phyloP scores from a whole-genome alignment of 2,113 vertebrate species.

The Chiloscyllium plagiosum region DNA sequence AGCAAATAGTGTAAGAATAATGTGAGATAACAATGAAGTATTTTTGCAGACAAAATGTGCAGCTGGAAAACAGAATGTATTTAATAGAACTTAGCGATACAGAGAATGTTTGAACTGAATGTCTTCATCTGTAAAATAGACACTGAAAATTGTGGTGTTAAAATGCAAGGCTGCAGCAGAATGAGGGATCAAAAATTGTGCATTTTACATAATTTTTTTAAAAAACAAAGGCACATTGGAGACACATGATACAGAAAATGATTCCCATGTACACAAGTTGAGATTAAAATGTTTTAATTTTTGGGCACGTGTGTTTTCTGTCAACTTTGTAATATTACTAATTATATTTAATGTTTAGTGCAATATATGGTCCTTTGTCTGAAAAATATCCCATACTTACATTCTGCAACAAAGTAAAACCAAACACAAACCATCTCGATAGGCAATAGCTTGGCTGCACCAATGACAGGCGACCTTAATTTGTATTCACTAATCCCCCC shows the following conservation, averaged over 20 bases:
- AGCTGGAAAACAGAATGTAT: neutral
- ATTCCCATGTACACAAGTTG: slow-evolving; percentile 21
- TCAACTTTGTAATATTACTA: neutral
- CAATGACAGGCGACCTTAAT: neutral
- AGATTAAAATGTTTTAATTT: slow-evolving; percentile 37
- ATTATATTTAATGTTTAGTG: neutral
- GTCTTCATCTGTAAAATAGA: neutral
- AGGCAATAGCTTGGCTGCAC: too few species aligned
- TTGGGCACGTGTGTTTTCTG: slow-evolving; percentile 35
- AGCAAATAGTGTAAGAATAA: neutral
- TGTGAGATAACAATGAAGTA: neutral
- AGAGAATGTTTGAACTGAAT: neutral
- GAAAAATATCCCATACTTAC: neutral
- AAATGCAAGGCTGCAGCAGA: neutral
- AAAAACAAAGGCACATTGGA: neutral
- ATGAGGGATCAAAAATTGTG: slow-evolving; percentile 19
- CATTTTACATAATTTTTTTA: slow-evolving; percentile 23
- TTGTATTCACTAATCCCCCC: too few species aligned
- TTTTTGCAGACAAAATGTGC: slow-evolving; percentile 6
- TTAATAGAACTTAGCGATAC: neutral
- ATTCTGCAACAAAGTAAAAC: neutral
- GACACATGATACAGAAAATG: slow-evolving; percentile 13
- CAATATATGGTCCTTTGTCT: neutral
- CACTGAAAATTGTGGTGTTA: neutral
- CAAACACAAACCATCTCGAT: neutral